phyloP scores from a whole-genome alignment of 2,797 vertebrate species.

The Lacerta agilis region DNA sequence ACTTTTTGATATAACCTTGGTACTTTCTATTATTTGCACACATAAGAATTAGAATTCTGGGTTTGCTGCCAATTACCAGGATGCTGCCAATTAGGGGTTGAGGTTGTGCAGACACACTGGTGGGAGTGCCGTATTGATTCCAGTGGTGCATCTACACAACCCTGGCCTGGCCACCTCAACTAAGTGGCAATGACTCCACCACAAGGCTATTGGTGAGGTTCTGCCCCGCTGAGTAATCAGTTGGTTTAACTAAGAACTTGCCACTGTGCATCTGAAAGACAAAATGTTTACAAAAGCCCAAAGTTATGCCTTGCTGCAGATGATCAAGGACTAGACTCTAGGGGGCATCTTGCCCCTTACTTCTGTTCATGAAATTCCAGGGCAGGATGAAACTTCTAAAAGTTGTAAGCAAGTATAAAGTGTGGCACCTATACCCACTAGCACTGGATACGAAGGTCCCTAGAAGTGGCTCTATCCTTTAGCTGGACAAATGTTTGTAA shows the following conservation, averaged over 20 bases:
- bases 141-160: too few relatives aligned
- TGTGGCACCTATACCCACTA: background rate
- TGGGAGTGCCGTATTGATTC: too few relatives aligned
- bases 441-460: background rate
- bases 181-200: too few relatives aligned
- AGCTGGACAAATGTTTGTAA: background rate
- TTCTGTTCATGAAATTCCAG: too few relatives aligned
- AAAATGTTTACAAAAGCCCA: conserved; percentile 28
- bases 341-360: background rate
- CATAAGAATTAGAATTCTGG: conserved; percentile 41
- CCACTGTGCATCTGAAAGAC: conserved; percentile 43
- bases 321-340: background rate
- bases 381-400: background rate
- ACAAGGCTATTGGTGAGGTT: too few relatives aligned
- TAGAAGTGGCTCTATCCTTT: background rate
- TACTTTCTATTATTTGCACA: conserved; percentile 18
- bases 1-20: background rate
- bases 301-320: background rate
- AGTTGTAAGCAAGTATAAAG: background rate
- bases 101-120: too few relatives aligned
- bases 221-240: background rate
- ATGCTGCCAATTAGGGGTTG: background rate
- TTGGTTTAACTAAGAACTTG: conserved; percentile 52
- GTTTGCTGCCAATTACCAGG: background rate
- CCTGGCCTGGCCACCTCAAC: too few relatives aligned